Base-by-base conservation (phyloP, 2,888 invertebrate genomes). In the Perizoma flavofasciatum region DNA sequence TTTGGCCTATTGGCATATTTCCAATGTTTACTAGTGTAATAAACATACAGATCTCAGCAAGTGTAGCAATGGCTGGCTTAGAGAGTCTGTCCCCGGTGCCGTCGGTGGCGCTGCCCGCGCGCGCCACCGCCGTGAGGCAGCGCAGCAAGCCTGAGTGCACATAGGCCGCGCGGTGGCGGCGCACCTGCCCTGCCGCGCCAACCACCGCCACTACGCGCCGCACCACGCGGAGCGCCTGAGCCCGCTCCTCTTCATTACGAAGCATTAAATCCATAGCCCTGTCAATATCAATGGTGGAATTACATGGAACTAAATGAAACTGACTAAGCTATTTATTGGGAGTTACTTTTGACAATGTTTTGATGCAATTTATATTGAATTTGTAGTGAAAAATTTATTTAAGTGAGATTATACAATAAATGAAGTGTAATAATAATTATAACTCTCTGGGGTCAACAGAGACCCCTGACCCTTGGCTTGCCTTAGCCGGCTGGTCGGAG, bases 191-290 rank as follows among this genome's bases (percentile, higher is more conserved):
- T 78, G 70, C 94, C 82, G 83, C 81, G 0, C 90, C 91, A 0
- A 88, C 90, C 5, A 90, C 85, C 0, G 88, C 89, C 5, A 88
- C 82, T 40, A 88, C 83, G 2, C 92, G 84, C 52, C 97, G 92
- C 57, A 97, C 96, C 62, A 99, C 94, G 74, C 98, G 95, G 72
- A 98, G 92, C 0, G 97, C 98, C 88, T 98, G 98, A 55, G 97
- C 95, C 46, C 98, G 94, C 85, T 98, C 99, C 71, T 97, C 95
- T 83, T 99, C 98, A 85, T 98, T 98, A 73, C 96, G 96, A 49
- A 98, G 92, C 86, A 96, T 95, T 65, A 98, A 92, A 89, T 99
- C 99, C 82, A 99, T 94, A 68, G 97, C 98, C 77, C 97, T 96
- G 54, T 10, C 4, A 35, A 35, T 48, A 35, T 41, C 8, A n/a